A percentile compares a stretch with the other conserved stretches of the same genome.
These are phyloP conservation scores for Stichodactyla helianthus DNA, from an alignment of 64 coral and sea anemone species.

Conservation along the genomic window DNA sequence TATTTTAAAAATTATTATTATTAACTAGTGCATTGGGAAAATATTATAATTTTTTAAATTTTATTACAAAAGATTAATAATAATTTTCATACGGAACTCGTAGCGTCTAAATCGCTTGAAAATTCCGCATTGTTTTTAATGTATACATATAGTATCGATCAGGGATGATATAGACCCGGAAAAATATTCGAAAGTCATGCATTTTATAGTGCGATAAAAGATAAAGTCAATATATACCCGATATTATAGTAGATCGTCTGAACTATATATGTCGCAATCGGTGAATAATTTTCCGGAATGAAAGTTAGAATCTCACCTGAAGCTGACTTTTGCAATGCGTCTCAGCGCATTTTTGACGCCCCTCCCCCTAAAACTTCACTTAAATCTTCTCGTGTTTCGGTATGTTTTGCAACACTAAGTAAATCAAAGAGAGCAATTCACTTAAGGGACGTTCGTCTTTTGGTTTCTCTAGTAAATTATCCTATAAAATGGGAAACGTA, in stretches of 20 bases:
- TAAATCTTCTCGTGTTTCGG: slow-evolving; percentile 6
- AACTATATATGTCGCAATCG: not conserved
- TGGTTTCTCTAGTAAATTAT: not conserved
- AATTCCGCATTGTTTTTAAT: not conserved
- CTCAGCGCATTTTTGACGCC: slow-evolving; percentile 7
- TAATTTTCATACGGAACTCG: not conserved
- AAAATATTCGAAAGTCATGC: not conserved
- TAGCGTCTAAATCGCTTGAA: not conserved
- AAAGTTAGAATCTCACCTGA: not conserved
- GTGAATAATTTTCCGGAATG: not conserved
- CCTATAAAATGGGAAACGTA: slow-evolving; percentile 71
- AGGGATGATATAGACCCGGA: not conserved
- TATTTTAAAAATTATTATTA: too few species aligned
- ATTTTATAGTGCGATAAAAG: too few species aligned
- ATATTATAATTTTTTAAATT: too few species aligned
- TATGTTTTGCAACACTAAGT: not conserved
- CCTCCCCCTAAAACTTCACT: not conserved
- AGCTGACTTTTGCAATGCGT: not conserved
- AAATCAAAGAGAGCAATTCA: not conserved
- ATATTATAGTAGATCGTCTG: not conserved
- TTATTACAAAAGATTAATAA: too few species aligned
- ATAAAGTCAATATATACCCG: not conserved
- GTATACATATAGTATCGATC: not conserved
- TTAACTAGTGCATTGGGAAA: too few species aligned
- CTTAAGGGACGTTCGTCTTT: not conserved